Base-by-base conservation (phyloP, 2,888 invertebrate species). In the Pterobdella sp. region DNA sequence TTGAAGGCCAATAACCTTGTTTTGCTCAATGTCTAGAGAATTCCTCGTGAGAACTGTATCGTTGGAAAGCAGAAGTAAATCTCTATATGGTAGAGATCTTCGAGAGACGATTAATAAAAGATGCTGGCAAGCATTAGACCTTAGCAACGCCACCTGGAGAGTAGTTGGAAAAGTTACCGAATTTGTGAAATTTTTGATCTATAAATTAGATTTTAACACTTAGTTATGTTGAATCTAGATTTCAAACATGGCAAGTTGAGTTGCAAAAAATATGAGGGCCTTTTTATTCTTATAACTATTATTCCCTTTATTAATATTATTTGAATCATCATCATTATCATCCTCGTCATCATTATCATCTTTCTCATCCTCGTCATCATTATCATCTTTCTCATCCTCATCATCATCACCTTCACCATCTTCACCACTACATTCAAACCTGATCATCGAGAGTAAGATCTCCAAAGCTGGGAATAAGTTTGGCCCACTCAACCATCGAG, bases 41-140 rank as follows among this genome's bases (percentile, higher is more conserved):
- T 82, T 74, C 75, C 95, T 90, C 72, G 94, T 92, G 80, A 98
- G 94, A 82, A 96, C 91, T 82, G 92, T 93, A 86, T 96, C 94
- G 86, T 98, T 98, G 75, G 96, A 94, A 69, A 98, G 87, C 78
- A 96, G 86, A 73, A 98, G 87, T 42, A 94, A 89, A 83, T 97
- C 96, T 81, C 90, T 91, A 75, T 94, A 88, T 81, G 91, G 90
- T 87, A 95, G 89, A 63, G 95, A 96, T 78, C 97, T 89, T 63
- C 94, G 88, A 52, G 96, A 94, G 75, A 96, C 89, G 0, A 96
- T 96, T 76, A 98, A 86, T 4, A 98, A 87, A 76, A 98, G 86
- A 84, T 97, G 95, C 83, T 98, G 97, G 34, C 87, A 97, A 0
- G 97, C 95, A 85, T 97, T 96, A 2, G 95, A 95, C 77, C 96